Evolutionary conservation across 2,888 invertebrate species (phyloP), one percentile per base, ranked within the genome.

Genomic region (Andrena praecox): DNA sequence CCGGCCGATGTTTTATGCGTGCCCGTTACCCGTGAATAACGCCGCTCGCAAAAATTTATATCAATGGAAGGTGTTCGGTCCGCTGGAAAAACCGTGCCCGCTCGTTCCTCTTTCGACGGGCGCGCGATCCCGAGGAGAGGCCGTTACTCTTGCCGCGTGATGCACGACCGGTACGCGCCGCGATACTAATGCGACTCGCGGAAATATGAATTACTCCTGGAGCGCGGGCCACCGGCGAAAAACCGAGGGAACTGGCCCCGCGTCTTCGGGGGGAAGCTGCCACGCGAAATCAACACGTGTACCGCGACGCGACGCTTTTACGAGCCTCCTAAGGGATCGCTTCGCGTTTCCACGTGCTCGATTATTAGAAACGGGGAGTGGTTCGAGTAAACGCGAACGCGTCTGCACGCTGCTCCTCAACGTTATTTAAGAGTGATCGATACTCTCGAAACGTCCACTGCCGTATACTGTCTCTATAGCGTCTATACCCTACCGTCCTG

Each of bases 361-460:
- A 31, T 27, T 56, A 27, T 10, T 24, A 20, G 27, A 59, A 59
- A 24, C 20, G 1, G 68, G 70, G 27, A 66, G 27, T 20, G 52
- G 64, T 42, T 16, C 42, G 52, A 35, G 42, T 20, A 64, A 79
- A 67, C 29, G 33, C n/a, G 42, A 67, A 73, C 62, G n/a, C 63
- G 12, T 0, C 27, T 27, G 29, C 60, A n/a, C 67, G 66, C 1
- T 67, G 27, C 24, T 60, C 64, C 56, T 60, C 74, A 48, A 35
- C 66, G 64, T 82, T 82, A 69, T 73, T 82, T 67, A 66, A 68
- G 54, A 74, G 64, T 73, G 74, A 83, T 83, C 83, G 78, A 83
- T 83, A 83, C 62, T 63, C 74, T 78, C 77, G 62, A 78, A 83
- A 73, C 69, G 31, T 67, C 50, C 64, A n/a, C 48, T 24, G 20